Conservation (phyloP, 2,797 vertebrate genomes). For the Sebastes glaucus region DNA sequence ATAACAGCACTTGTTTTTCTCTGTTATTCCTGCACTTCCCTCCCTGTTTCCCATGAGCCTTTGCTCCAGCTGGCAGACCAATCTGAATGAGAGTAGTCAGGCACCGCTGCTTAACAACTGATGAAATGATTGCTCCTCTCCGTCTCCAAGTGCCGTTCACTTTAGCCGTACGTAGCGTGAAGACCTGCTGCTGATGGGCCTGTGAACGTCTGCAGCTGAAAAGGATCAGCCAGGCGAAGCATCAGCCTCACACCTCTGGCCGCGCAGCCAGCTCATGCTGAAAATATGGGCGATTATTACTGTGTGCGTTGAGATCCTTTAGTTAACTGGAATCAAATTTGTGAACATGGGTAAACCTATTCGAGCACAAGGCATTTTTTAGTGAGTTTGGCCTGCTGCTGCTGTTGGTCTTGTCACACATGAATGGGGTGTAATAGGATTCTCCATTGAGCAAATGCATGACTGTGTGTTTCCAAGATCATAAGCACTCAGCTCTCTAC, state of each 20-base stretch:
- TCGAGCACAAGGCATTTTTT: neutral
- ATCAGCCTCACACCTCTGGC: conserved; percentile 34
- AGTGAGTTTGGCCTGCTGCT: neutral
- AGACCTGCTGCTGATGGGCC: conserved; percentile 27
- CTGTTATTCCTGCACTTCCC: neutral
- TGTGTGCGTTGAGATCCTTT: neutral
- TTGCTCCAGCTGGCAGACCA: conserved; percentile 30
- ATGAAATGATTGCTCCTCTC: conserved; percentile 63
- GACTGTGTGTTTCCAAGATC: neutral
- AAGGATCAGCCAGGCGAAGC: conserved; percentile 29
- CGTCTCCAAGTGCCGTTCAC: conserved; percentile 40
- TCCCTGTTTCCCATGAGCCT: conserved; percentile 18
- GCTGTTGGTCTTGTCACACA: conserved; percentile 23
- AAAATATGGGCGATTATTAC: conserved; percentile 48
- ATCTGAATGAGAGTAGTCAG: conserved; percentile 30
- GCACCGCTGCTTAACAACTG: conserved; percentile 61
- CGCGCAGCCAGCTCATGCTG: conserved; percentile 28
- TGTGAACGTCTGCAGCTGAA: conserved; percentile 43
- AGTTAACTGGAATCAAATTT: neutral
- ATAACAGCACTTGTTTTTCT: neutral
- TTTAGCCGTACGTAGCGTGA: conserved; percentile 42
- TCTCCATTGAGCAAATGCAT: neutral
- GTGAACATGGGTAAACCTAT: neutral
- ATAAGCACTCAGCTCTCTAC: neutral
- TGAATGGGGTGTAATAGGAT: conserved; percentile 12